These are phyloP conservation scores for Ranitomeya variabilis DNA, from an alignment of 2,113 vertebrate genomes.

Conservation along the genomic window DNA sequence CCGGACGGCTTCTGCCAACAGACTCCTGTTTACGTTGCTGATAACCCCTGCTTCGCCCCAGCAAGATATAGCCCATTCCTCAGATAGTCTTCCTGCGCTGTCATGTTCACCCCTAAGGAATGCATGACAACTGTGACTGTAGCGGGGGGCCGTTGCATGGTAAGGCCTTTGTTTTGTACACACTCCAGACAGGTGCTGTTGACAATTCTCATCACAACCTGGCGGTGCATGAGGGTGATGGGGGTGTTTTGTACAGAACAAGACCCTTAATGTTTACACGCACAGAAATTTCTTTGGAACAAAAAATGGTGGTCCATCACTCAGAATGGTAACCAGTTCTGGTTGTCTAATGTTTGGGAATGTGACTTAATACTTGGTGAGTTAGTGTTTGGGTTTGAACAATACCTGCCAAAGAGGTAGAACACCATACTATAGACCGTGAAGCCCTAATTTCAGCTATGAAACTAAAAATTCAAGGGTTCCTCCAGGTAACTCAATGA, in stretches of 20 bases:
- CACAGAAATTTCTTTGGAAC: neutral
- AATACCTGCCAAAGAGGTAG: neutral
- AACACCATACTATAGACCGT: neutral
- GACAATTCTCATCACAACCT: neutral
- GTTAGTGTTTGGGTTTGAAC: neutral
- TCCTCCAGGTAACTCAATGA: too few species aligned
- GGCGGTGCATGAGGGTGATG: neutral
- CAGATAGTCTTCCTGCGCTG: neutral
- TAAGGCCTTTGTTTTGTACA: constrained; percentile 16
- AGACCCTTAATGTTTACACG: neutral
- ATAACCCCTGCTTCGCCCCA: neutral
- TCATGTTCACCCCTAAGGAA: neutral
- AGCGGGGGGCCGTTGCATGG: neutral
- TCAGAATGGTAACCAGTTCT: too few species aligned
- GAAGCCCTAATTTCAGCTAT: neutral
- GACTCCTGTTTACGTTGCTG: neutral
- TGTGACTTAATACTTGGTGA: neutral
- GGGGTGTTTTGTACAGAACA: neutral
- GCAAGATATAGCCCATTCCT: neutral
- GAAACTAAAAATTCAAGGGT: too few species aligned
- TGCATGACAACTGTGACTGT: neutral
- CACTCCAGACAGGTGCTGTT: constrained; percentile 24
- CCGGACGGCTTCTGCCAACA: neutral
- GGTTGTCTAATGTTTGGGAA: neutral
- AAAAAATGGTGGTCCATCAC: neutral